Conservation (phyloP, 2,113 vertebrate genomes). For the Fregata magnificens region DNA sequence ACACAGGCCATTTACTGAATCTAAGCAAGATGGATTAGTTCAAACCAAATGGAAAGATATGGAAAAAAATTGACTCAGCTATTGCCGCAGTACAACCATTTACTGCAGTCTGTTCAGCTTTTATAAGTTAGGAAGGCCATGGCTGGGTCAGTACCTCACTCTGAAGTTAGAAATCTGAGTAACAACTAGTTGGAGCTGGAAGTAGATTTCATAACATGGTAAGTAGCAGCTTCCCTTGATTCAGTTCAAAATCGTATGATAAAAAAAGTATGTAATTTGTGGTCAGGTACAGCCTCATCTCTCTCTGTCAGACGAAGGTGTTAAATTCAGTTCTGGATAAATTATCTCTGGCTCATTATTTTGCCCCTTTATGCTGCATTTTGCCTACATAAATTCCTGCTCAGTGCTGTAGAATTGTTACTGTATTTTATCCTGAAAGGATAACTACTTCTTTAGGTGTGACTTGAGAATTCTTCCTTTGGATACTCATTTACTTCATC, state of each 20-base stretch:
- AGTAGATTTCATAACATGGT: neutral
- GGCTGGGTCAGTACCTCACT: neutral
- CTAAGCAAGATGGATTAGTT: neutral
- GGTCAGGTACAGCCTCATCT: neutral
- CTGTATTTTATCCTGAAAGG: constrained; percentile 4
- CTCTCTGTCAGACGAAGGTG: neutral
- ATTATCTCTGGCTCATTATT: neutral
- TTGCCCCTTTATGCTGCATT: neutral
- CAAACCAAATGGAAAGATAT: neutral
- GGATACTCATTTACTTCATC: constrained; percentile 41
- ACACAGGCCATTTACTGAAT: neutral
- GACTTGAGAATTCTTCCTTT: constrained; percentile 70
- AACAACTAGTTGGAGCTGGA: neutral
- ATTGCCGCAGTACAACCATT: neutral
- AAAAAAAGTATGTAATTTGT: neutral
- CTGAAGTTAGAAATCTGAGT: neutral
- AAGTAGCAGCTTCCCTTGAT: neutral
- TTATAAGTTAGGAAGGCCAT: neutral
- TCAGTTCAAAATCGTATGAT: neutral
- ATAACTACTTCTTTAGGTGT: neutral
- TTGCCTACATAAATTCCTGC: neutral
- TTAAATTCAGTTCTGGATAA: neutral
- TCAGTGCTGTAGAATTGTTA: neutral
- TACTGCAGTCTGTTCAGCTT: neutral
- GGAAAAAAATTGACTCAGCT: neutral